Base-by-base conservation (phyloP, 2,113 vertebrate genomes). In the Lycocorax pyrrhopterus region DNA sequence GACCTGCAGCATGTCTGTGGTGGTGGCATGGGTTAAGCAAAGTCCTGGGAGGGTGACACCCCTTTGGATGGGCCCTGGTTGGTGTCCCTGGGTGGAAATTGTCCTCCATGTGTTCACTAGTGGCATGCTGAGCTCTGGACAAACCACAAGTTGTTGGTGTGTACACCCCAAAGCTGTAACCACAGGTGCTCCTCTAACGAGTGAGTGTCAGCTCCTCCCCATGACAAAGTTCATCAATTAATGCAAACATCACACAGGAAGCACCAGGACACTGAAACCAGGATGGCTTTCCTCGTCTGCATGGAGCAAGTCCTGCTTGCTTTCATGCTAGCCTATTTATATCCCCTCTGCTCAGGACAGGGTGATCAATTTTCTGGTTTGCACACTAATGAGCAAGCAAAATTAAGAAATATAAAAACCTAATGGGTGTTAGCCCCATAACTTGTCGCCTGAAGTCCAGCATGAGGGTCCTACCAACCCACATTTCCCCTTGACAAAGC, bases 1-100 rank as follows among this genome's bases (percentile, higher is more conserved):
- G 59, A 37, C 25, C 44, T 49, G n/a, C 46, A 77, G 60, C 1
- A 0, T 20, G 6, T 49, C 49, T 37, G 44, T 3, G 12, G 14
- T 2, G 2, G n/a, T 75, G 29, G 20, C 10, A 11, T 11, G 1
- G 51, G 37, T 51, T 68, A 67, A 78, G 27, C 0, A 0, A 63
- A 63, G 44, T 33, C 66, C 35, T 43, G 37, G 55, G 43, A 62
- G 35, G 23, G 59, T 59, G 47, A 32, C 9, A n/a, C 3, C 17
- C 20, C 10, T 18, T 19, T 1, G 1, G 19, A 32, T 39, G 71
- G 62, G 62, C 25, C 6, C 10, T 11, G 6, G 10, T 12, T 4
- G 1, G 17, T 30, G 41, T 53, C 4, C 32, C 41, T 8, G 9
- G 21, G 2, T 78, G 20, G 67, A 90, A 49, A 27, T 13, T 87